Percentiles rank a stretch among this genome's conserved stretches.
Evolutionary conservation across 2,888 invertebrate genomes (phyloP).

Genomic region (Diogma glabrata): DNA sequence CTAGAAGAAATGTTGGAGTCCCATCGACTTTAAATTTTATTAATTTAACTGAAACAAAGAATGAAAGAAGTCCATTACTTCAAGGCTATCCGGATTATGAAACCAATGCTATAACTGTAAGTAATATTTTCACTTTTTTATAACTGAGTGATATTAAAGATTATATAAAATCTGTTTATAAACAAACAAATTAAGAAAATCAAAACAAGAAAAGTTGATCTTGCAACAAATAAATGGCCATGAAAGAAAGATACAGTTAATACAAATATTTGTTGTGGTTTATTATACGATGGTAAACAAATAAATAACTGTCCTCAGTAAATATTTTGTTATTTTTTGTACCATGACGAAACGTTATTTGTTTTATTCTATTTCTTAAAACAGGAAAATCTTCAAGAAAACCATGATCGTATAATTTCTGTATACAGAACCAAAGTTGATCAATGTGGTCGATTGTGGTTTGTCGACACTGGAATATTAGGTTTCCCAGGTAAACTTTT

Average conservation of each 20-base stretch:
- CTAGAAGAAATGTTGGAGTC: slow-evolving; percentile 53
- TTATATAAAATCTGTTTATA: too few relatives aligned
- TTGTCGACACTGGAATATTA: slow-evolving; percentile 61
- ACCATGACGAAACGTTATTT: neutral
- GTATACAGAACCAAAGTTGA: slow-evolving; percentile 63
- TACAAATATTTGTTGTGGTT: too few relatives aligned
- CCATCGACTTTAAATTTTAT: slow-evolving; percentile 50
- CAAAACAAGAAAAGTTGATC: too few relatives aligned
- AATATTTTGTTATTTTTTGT: neutral
- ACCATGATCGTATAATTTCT: slow-evolving; percentile 41
- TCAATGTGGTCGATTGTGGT: slow-evolving; percentile 62
- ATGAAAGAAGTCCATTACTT: slow-evolving; percentile 27
- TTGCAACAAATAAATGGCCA: too few relatives aligned
- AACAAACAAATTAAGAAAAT: too few relatives aligned
- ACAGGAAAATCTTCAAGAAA: slow-evolving; percentile 17
- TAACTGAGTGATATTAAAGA: too few relatives aligned
- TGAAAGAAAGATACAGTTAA: too few relatives aligned
- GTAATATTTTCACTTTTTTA: too few relatives aligned
- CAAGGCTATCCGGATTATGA: slow-evolving; percentile 30
- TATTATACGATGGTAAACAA: too few relatives aligned
- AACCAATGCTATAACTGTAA: slow-evolving; percentile 26
- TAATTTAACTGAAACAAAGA: slow-evolving; percentile 7
- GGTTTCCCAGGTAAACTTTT: slow-evolving; percentile 49
- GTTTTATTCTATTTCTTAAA: slow-evolving; percentile 13
- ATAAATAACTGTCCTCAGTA: too few relatives aligned